Conservation (phyloP, 2,113 vertebrate genomes). For the Solenodon paradoxus region DNA sequence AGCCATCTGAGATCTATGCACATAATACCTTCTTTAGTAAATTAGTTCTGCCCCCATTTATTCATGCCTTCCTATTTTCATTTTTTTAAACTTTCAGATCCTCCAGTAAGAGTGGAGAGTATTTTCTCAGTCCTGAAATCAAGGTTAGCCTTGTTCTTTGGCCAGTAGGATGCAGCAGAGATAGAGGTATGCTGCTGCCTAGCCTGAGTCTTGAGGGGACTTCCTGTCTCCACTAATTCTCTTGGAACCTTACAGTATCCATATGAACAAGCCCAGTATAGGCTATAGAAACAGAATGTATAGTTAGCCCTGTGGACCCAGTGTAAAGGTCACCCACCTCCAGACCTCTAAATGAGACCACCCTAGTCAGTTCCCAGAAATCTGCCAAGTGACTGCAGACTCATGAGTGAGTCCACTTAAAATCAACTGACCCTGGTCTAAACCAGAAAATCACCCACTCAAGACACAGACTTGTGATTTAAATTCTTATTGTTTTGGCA, state of each 20-base stretch:
- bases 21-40: neutral
- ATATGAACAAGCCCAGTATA: neutral
- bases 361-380: neutral
- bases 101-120: neutral
- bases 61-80: neutral
- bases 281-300: neutral
- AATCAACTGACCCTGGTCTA: neutral
- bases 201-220: neutral
- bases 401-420: neutral
- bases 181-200: no score
- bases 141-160: neutral
- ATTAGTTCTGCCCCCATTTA: neutral
- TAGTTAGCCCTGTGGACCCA: neutral
- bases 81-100: neutral
- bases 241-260: fast-evolving
- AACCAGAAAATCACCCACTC: neutral
- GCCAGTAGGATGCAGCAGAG: neutral
- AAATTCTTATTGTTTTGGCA: neutral
- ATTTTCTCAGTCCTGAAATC: neutral
- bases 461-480: neutral
- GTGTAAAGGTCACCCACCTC: neutral
- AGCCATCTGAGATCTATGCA: neutral
- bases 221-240: neutral
- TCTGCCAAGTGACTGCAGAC: neutral
- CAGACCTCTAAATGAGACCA: neutral